These are phyloP conservation scores for Eubucco bourcierii DNA, from an alignment of 2,113 vertebrate species.

Conservation along the genomic window DNA sequence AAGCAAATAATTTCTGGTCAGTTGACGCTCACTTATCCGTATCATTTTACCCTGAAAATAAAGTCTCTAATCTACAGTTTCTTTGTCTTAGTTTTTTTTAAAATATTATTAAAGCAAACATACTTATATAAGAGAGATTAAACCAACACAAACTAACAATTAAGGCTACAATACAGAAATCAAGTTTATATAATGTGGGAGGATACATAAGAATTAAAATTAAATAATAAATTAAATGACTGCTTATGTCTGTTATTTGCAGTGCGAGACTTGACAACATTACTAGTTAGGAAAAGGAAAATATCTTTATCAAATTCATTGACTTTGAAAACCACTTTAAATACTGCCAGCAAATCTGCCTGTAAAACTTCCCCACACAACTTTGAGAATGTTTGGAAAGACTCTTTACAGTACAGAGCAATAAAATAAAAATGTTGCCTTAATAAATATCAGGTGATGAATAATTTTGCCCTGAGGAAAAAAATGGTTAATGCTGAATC, in stretches of 20 bases:
- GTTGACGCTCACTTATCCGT: constrained; percentile 99
- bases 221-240: constrained; percentile 38
- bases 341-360: not conserved
- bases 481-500: constrained; percentile 84
- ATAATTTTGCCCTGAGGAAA: constrained; percentile 79
- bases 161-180: constrained; percentile 30
- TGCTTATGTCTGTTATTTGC: constrained; percentile 12
- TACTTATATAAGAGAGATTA: constrained; percentile 74
- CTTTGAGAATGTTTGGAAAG: constrained; percentile 68
- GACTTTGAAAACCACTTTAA: not conserved
- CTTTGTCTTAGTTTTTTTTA: constrained; percentile 79
- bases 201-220: not conserved
- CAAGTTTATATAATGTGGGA: constrained; percentile 13
- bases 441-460: constrained; percentile 83
- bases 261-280: not conserved
- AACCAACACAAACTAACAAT: constrained; percentile 70
- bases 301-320: not conserved
- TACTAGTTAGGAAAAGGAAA: constrained; percentile 4
- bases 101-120: constrained; percentile 79
- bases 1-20: constrained; percentile 99
- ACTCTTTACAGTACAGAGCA: constrained; percentile 54
- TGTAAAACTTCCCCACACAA: constrained; percentile 53
- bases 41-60: constrained; percentile 92
- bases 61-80: constrained; percentile 86
- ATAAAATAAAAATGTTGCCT: constrained; percentile 69